Conservation (phyloP, 2,888 invertebrate species). For the Chymomyza caudatula region DNA sequence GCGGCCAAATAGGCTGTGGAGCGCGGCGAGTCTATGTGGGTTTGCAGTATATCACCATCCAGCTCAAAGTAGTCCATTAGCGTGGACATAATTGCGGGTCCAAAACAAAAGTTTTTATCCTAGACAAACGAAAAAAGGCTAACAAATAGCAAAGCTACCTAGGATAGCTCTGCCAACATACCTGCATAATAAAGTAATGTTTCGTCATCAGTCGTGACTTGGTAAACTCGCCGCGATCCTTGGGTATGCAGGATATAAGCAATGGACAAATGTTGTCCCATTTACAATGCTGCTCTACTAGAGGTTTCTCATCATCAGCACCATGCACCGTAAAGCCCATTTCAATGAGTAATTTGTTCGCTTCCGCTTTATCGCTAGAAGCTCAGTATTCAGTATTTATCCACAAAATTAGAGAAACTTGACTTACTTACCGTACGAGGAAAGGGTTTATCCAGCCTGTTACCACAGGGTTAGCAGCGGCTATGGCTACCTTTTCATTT, state of each 20-base stretch:
- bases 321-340: slow-evolving; percentile 65
- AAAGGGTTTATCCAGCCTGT: slow-evolving; percentile 90
- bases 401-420: neutral
- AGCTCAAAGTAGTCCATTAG: slow-evolving; percentile 82
- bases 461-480: slow-evolving; percentile 80
- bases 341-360: slow-evolving; percentile 48
- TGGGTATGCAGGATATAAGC: slow-evolving; percentile 80
- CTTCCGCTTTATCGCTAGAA: slow-evolving; percentile 57
- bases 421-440: slow-evolving; percentile 81
- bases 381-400: neutral
- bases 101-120: slow-evolving; percentile 90
- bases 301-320: slow-evolving; percentile 55
- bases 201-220: slow-evolving; percentile 80
- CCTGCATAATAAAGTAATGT: slow-evolving; percentile 81
- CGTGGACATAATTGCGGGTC: slow-evolving; percentile 86
- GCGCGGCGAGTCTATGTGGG: slow-evolving; percentile 88
- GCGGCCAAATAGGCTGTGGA: slow-evolving; percentile 89
- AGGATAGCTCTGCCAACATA: slow-evolving; percentile 47
- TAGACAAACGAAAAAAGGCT: slow-evolving; percentile 72
- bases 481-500: slow-evolving; percentile 83
- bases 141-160: neutral
- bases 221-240: slow-evolving; percentile 80
- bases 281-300: slow-evolving; percentile 70
- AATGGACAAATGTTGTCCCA: slow-evolving; percentile 79
- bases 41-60: slow-evolving; percentile 87